Evolutionary conservation across 2,888 invertebrate species (phyloP), one percentile per base, ranked within the genome.

Genomic region (Ariolimax columbianus): DNA sequence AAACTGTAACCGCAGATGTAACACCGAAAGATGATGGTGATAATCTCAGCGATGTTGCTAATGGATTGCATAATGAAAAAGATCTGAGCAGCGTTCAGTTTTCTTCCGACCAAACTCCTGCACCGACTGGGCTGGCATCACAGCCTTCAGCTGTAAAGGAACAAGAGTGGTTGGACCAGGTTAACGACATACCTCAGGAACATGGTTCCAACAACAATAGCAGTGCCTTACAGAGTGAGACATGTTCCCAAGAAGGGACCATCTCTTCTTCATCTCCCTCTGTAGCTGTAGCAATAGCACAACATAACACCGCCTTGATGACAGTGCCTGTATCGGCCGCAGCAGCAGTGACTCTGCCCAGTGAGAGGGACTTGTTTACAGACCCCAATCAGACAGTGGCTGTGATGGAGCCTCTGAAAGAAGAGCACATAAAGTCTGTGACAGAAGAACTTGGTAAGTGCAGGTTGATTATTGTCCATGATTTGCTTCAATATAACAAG

Each of bases 331-430:
- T 17, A 9, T 3, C 26, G 7, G 30, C 47, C 6, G 23, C 77
- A n/a, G 1, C 77, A 36, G 40, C 75, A 51, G 30, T 59, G 30
- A 26, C 78, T 59, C 30, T 38, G n/a, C 26, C 51, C 1, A 40
- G 38, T 30, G 17, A 36, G 0, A 23, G 36, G 26, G 3, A n/a
- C 23, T 63, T 75, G 1, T 80, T 63, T 43, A 63, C 51, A 51
- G 87, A 86, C 33, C 36, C 80, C 17, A 86, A 89, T 7, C 87
- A 89, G 72, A 89, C 88, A 79, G 83, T 91, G 82, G 92, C 91
- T 43, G 90, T 91, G 63, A 89, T 91, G 77, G 91, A 93, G 83
- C 88, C 93, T 38, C 86, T 93, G 63, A 89, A 90, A 77, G 91
- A 92, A 85, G 92, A 93, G 86, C 88, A 88, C 73, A 84, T 77